phyloP scores from a whole-genome alignment of 37 sponge, comb jelly and placozoan genomes.

The Theonella swinhoei region DNA sequence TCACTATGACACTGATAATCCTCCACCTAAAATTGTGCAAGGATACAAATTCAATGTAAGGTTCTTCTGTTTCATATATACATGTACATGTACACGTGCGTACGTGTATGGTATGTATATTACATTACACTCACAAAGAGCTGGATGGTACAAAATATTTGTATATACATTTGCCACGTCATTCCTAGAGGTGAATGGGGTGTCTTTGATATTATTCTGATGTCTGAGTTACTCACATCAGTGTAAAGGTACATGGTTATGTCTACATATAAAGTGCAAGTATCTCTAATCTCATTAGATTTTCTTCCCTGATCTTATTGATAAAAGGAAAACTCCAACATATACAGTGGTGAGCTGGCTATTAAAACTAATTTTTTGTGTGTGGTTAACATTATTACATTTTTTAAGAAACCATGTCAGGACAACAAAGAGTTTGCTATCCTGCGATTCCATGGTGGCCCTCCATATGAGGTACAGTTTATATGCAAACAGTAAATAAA shows the following conservation, averaged over 20 bases:
- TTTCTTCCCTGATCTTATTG: conserved; percentile 96
- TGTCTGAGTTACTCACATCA: too few relatives aligned
- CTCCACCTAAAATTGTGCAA: conserved; percentile 99
- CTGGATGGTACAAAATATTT: background rate
- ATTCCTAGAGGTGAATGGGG: too few relatives aligned
- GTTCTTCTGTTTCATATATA: too few relatives aligned
- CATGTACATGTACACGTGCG: too few relatives aligned
- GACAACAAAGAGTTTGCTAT: conserved; percentile 90
- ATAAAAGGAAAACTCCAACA: conserved; percentile 89
- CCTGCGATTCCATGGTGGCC: conserved; percentile 95
- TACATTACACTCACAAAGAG: background rate
- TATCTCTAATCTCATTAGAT: too few relatives aligned
- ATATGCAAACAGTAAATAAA: background rate
- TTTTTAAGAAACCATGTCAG: conserved; percentile 52
- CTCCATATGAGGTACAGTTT: conserved; percentile 98
- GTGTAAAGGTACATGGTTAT: too few relatives aligned
- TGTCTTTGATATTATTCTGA: too few relatives aligned
- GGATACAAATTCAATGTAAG: conserved; percentile 99
- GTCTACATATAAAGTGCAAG: too few relatives aligned
- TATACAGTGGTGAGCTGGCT: conserved; percentile 73
- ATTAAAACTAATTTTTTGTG: background rate
- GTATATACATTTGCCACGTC: too few relatives aligned
- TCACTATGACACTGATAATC: conserved; percentile 98
- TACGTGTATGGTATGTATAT: background rate
- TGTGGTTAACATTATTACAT: background rate